Conservation (phyloP, 2,797 vertebrate species). For the Acestrorhynchus altus region DNA sequence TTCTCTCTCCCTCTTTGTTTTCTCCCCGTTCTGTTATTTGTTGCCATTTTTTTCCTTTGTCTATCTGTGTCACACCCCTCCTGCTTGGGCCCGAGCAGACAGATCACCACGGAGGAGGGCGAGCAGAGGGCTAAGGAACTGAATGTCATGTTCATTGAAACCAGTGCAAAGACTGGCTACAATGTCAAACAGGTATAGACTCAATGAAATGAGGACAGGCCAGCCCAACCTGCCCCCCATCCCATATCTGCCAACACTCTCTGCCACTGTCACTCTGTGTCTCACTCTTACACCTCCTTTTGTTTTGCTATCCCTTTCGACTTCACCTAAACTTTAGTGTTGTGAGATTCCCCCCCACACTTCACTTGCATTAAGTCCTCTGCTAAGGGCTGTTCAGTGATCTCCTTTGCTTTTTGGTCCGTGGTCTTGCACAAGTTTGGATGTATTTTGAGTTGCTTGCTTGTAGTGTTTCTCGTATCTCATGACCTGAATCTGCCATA, state of each 20-base stretch:
- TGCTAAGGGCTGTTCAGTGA: constrained; percentile 46
- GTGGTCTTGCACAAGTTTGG: constrained; percentile 28
- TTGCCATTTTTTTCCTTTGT: constrained; percentile 42
- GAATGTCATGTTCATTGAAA: constrained; percentile 98
- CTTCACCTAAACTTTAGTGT: constrained; percentile 49
- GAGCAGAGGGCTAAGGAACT: constrained; percentile 97
- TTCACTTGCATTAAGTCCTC: constrained; percentile 45
- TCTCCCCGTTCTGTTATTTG: constrained; percentile 19
- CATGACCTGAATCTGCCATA: constrained; percentile 38
- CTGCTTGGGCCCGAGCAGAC: constrained; percentile 83
- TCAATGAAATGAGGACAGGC: constrained; percentile 63
- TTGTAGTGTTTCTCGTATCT: constrained; percentile 41
- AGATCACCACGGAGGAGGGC: constrained; percentile 95
- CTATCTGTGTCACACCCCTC: constrained; percentile 61
- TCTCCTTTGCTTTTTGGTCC: constrained; percentile 30
- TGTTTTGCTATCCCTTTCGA: constrained; percentile 38
- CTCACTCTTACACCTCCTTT: constrained; percentile 46
- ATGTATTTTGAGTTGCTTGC: constrained; percentile 24
- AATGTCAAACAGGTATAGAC: constrained; percentile 94
- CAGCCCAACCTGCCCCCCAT: constrained; percentile 59
- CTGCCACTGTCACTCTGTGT: constrained; percentile 33
- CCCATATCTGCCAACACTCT: constrained; percentile 42
- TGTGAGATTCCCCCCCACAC: constrained; percentile 39
- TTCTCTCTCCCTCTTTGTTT: constrained; percentile 23
- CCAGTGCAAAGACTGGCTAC: constrained; percentile 97